These are phyloP conservation scores for Andrena haemorrhoa DNA, from an alignment of 2,888 invertebrate species.

Conservation along the genomic window DNA sequence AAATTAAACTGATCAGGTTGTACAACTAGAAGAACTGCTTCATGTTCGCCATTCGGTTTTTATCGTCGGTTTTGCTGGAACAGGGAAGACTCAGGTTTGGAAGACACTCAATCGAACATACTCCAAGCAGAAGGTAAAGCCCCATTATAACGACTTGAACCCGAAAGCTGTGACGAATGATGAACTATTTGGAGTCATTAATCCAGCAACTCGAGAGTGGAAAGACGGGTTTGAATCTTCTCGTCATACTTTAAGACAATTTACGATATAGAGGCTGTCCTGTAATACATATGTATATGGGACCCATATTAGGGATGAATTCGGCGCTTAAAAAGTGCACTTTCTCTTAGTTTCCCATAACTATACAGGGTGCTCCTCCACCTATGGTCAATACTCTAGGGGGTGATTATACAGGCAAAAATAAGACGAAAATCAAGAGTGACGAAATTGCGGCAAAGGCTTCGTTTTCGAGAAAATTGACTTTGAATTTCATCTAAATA, in stretches of 20 bases:
- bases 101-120: constrained; percentile 95
- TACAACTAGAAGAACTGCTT: constrained; percentile 96
- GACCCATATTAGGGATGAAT: too few species aligned
- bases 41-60: constrained; percentile 98
- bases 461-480: too few species aligned
- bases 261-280: background rate
- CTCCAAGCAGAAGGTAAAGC: constrained; percentile 92
- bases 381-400: too few species aligned
- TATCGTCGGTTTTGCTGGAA: constrained; percentile 94
- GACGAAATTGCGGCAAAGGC: too few species aligned
- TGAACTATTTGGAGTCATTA: constrained; percentile 97
- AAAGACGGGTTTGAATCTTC: constrained; percentile 87
- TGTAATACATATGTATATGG: too few species aligned
- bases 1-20: constrained; percentile 87
- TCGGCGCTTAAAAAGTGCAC: too few species aligned
- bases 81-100: constrained; percentile 97
- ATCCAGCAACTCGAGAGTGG: constrained; percentile 97
- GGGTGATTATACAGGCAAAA: too few species aligned
- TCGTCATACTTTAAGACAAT: background rate
- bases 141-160: constrained; percentile 95
- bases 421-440: too few species aligned
- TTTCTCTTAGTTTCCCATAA: too few species aligned
- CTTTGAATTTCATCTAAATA: too few species aligned
- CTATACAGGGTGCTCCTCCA: too few species aligned
- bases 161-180: constrained; percentile 98